Evolutionary conservation across 1,140 invertebrate species (phyloP), one percentile per base, ranked within the genome.

Genomic region (Drosophila grimshawi): DNA sequence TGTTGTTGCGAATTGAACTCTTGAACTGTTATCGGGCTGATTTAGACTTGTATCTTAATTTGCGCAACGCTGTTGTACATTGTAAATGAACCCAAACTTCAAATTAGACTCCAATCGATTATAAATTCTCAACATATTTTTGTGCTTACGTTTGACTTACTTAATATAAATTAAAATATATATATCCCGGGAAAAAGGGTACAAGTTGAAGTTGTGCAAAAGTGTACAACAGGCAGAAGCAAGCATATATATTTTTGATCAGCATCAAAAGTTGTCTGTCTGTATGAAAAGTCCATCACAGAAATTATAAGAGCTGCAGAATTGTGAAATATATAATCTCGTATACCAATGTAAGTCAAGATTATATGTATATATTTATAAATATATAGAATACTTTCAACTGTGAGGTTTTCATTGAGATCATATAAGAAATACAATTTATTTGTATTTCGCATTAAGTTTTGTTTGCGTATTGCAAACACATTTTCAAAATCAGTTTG

Each of bases 381-480:
- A 2, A 6, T 6, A 11, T 41, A 63, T 5, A 11, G 5, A 10
- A 19, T 41, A n/a, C 1, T 55, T 33, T 37, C 5, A n/a, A 5
- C 8, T 55, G 52, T 3, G 39, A 30, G 27, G 7, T 41, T 8
- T 43, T 19, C 6, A 8, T 30, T 30, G 6, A 2, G 10, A 29
- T 64, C 3, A 8, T 35, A 33, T 8, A 33, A 33, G 8, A 41
- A 11, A n/a, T 27, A n/a, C 27, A 52, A 10, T 10, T 49, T 41
- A n/a, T 30, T 61, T 5, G 7, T 51, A 62, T 55, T 70, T 52
- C 19, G 19, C 19, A 19, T 19, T 19, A 19, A 19, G 19, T 43
- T 11, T 65, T 71, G 62, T 65, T 41, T 39, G 62, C 53, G 29
- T 52, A 59, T 65, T 10, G 39, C 46, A 43, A 71, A 56, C 68